These are phyloP conservation scores for Archivesica marissinica DNA, from an alignment of 1,140 invertebrate species.

Conservation along the genomic window DNA sequence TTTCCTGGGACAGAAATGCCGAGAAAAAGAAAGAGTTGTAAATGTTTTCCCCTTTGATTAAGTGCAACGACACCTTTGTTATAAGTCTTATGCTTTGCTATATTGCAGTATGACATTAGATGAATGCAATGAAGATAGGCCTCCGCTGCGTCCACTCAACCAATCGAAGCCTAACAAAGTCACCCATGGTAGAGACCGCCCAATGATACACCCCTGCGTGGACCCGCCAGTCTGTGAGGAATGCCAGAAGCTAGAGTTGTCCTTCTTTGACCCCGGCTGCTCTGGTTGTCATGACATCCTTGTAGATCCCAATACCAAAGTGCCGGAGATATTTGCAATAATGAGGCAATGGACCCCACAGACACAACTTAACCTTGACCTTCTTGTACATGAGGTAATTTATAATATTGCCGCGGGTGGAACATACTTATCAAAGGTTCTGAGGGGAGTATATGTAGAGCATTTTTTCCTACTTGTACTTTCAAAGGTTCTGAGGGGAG, in stretches of 20 bases:
- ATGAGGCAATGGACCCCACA: constrained; percentile 86
- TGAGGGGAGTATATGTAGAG: too few species aligned
- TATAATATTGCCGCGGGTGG: too few species aligned
- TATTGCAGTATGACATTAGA: constrained; percentile 49
- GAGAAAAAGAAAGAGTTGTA: too few species aligned
- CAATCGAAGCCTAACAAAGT: constrained; percentile 45
- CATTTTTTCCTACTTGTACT: too few species aligned
- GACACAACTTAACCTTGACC: constrained; percentile 85
- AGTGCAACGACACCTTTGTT: too few species aligned
- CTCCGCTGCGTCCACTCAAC: constrained; percentile 39
- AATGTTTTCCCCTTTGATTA: too few species aligned
- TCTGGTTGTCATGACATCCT: constrained; percentile 84
- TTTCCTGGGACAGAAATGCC: too few species aligned
- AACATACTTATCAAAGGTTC: too few species aligned
- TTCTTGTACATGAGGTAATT: constrained; percentile 84
- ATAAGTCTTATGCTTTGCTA: too few species aligned
- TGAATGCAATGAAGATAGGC: constrained; percentile 30
- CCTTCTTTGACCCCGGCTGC: constrained; percentile 85
- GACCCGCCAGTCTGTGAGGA: constrained; percentile 85
- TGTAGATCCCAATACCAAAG: constrained; percentile 81
- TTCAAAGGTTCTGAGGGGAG: too few species aligned
- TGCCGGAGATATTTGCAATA: constrained; percentile 86
- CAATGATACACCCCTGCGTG: constrained; percentile 84
- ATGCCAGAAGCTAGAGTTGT: constrained; percentile 84
- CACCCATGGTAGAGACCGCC: constrained; percentile 67